A percentile compares a stretch with the other conserved stretches of the same genome.
phyloP scores from a whole-genome alignment of 2,113 vertebrate species.

The Thomomys bottae region DNA sequence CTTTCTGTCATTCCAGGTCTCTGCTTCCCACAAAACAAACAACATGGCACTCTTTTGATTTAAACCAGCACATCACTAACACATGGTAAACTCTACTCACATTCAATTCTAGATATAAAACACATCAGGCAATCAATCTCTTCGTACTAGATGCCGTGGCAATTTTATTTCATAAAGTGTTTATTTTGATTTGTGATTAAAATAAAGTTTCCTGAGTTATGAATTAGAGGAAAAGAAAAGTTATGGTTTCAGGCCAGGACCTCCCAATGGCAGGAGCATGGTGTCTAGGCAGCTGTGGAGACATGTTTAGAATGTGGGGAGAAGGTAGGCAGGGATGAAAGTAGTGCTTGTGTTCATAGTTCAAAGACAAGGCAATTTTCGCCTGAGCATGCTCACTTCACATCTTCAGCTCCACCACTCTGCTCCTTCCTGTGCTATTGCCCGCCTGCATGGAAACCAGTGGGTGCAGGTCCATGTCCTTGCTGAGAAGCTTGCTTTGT shows the following conservation, averaged over 20 bases:
- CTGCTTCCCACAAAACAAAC: neutral
- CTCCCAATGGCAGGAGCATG: neutral
- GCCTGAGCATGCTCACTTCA: no score
- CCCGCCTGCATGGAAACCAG: no score
- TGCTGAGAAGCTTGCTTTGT: neutral
- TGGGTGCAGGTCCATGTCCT: neutral
- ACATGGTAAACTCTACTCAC: neutral
- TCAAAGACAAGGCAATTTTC: neutral
- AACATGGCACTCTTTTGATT: neutral
- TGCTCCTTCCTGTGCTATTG: neutral
- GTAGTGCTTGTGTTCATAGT: neutral
- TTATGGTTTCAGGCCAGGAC: neutral
- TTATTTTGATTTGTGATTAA: slow-evolving; percentile 10
- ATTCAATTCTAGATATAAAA: neutral
- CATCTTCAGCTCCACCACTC: no score
- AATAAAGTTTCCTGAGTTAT: neutral
- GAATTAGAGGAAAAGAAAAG: neutral
- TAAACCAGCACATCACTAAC: neutral
- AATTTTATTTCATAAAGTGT: neutral
- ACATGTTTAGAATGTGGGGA: neutral
- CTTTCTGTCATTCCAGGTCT: neutral
- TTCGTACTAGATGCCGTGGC: neutral
- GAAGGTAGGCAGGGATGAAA: neutral
- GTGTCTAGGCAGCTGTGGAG: neutral
- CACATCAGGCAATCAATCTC: neutral